Base-by-base conservation (phyloP, 2,797 vertebrate genomes). In the Danio choprae region DNA sequence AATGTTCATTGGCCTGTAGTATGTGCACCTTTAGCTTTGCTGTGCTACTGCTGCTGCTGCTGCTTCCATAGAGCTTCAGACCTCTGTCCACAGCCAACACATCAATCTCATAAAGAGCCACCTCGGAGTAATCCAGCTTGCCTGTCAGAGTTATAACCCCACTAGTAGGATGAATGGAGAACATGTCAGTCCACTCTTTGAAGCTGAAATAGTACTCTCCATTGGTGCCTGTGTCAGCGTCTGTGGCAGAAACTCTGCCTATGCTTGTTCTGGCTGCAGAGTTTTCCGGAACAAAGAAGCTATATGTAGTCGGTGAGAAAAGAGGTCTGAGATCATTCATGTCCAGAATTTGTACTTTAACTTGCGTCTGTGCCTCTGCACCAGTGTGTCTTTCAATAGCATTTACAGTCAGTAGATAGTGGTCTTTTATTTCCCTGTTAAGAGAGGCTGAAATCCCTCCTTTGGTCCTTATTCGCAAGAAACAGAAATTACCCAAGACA, bases 201-300 rank as follows among this genome's bases (percentile, higher is more conserved):
- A 96, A 95, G 77, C 95, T 95, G 69, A 95, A 96, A 89, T 96
- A 96, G 85, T 95, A 95, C 16, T 95, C 94, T 67, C 95, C 95
- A 18, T 96, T 96, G 68, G 95, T 95, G 83, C 95, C 95, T 46
- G 94, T 92, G 81, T 96, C 95, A 11, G 95, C 95, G 53, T 96
- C 95, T 1, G 95, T 96, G 59, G 95, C 95, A 0, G 91, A 95
- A 81, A 96, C 95, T 84, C 86, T 92, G 0, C 93, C 92, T 0
- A 96, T 88, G 48, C 95, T 96, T 77, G 94, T 94, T 90, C 94
- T 91, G 85, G 95, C 72, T 77, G 92, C 91, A 78, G 94, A 93
- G 86, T 94, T 95, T 87, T 96, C 95, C 3, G 92, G 93, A 82
- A 96, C 86, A 50, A 93, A 94, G 73, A 95, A 93, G 16, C 94